These are phyloP conservation scores for Hydractinia symbiolongicarpus DNA, from an alignment of 30 jellyfish, hydroid and myxozoan genomes.

Conservation along the genomic window DNA sequence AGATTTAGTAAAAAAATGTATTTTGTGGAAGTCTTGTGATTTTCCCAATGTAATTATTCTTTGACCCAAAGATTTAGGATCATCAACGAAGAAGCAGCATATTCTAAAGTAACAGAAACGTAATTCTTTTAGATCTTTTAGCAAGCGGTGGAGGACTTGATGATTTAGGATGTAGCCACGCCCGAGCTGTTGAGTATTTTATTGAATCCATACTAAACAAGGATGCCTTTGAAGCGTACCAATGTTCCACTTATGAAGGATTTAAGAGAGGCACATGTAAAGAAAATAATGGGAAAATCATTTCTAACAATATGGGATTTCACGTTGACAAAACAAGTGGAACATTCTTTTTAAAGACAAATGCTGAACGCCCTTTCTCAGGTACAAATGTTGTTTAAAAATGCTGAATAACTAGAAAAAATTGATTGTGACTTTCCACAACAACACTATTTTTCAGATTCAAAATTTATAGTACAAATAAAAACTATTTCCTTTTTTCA, in stretches of 20 bases:
- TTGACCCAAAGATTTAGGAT: no score
- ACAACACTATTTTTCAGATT: no score
- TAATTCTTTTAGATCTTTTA: not conserved
- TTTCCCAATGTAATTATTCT: no score
- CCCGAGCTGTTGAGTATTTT: slow-evolving; percentile 47
- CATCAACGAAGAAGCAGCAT: no score
- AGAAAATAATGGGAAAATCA: slow-evolving; percentile 21
- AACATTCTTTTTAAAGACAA: not conserved
- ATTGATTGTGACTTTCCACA: no score
- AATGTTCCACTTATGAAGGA: slow-evolving; percentile 31
- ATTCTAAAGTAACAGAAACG: no score
- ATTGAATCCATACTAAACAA: slow-evolving; percentile 38
- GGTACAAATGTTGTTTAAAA: not conserved
- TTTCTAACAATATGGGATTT: slow-evolving; percentile 54
- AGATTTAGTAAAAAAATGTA: no score
- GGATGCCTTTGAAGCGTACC: slow-evolving; percentile 43
- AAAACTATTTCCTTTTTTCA: no score
- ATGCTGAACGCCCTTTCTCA: not conserved
- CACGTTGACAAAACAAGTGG: slow-evolving; percentile 23
- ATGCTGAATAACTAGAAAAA: no score
- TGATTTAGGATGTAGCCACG: slow-evolving; percentile 59
- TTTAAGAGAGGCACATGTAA: slow-evolving; percentile 39
- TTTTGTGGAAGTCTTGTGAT: no score
- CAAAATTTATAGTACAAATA: no score
- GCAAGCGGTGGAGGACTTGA: slow-evolving; percentile 22